A percentile compares a stretch with the other conserved stretches of the same genome.
phyloP scores from a whole-genome alignment of 2,888 invertebrate genomes.

The Pachliopta kotzebuea region DNA sequence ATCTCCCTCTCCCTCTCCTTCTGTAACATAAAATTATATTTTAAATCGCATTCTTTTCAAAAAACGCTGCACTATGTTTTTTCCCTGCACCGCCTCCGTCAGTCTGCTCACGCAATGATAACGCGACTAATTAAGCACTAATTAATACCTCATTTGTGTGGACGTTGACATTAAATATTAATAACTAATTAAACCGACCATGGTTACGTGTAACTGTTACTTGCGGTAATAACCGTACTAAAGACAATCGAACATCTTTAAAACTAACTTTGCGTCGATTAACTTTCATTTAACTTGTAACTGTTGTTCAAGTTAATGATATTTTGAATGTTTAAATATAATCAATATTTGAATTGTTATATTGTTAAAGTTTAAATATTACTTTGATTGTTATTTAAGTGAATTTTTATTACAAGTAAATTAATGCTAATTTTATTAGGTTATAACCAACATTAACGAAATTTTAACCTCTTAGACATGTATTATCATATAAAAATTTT shows the following conservation, averaged over 20 bases:
- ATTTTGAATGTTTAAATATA: not conserved
- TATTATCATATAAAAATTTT: too few species aligned
- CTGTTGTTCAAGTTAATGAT: not conserved
- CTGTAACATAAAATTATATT: too few species aligned
- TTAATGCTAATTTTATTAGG: too few species aligned
- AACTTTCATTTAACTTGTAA: not conserved
- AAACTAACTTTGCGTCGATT: conserved; percentile 3
- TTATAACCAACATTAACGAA: too few species aligned
- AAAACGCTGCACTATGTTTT: conserved; percentile 30
- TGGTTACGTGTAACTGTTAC: conserved; percentile 5
- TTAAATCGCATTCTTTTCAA: too few species aligned
- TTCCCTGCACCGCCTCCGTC: conserved; percentile 36
- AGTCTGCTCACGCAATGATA: conserved; percentile 52
- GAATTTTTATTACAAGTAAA: not conserved
- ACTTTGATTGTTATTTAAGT: not conserved
- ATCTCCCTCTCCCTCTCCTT: too few species aligned
- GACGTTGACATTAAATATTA: conserved; percentile 44
- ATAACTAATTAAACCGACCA: conserved; percentile 39
- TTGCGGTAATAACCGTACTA: conserved; percentile 1
- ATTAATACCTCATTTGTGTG: conserved; percentile 64
- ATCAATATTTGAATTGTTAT: not conserved
- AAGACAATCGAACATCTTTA: conserved; percentile 2
- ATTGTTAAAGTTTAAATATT: too few species aligned
- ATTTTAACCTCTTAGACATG: too few species aligned
- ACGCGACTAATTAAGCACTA: conserved; percentile 51